Conservation (phyloP, 2,888 invertebrate genomes). For the Tortrix viridana region DNA sequence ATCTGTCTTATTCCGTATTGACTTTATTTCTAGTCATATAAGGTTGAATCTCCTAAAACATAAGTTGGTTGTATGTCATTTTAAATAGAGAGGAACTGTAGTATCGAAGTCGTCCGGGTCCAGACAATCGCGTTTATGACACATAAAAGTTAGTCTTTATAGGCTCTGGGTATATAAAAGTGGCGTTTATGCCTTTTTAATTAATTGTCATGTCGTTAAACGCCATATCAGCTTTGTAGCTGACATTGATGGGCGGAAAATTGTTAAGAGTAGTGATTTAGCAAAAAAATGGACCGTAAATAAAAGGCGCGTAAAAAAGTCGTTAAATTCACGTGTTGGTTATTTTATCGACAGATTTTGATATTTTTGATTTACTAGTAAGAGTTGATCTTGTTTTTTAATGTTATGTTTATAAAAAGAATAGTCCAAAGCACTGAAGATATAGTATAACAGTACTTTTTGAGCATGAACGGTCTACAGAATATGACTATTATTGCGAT, state of each 20-base stretch:
- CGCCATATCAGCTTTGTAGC: slow-evolving; percentile 77
- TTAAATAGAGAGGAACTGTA: slow-evolving; percentile 41
- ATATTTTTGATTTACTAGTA: not conserved
- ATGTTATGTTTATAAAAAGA: not conserved
- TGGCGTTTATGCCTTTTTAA: slow-evolving; percentile 83
- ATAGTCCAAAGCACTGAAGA: no score
- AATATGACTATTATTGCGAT: no score
- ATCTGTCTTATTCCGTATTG: no score
- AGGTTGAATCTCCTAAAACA: no score
- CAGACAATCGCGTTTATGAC: slow-evolving; percentile 84
- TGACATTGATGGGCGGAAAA: slow-evolving; percentile 75
- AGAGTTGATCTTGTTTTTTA: slow-evolving; percentile 1
- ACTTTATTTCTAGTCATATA: no score
- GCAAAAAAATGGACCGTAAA: slow-evolving; percentile 64
- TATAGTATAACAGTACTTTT: no score
- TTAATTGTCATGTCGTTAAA: slow-evolving; percentile 82
- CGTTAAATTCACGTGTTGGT: no score
- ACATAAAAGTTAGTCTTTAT: slow-evolving; percentile 85
- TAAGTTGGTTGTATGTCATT: no score
- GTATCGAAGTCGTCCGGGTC: slow-evolving; percentile 71
- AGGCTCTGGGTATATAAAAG: slow-evolving; percentile 81
- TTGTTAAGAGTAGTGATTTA: slow-evolving; percentile 79
- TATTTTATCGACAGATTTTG: slow-evolving; percentile 26
- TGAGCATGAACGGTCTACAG: no score
- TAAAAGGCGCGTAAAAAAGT: slow-evolving; percentile 19